A percentile compares a stretch with the other conserved stretches of the same genome.
Conservation (phyloP, 53 echinoderm and acorn worm genomes). For the Hippasteria phrygiana region DNA sequence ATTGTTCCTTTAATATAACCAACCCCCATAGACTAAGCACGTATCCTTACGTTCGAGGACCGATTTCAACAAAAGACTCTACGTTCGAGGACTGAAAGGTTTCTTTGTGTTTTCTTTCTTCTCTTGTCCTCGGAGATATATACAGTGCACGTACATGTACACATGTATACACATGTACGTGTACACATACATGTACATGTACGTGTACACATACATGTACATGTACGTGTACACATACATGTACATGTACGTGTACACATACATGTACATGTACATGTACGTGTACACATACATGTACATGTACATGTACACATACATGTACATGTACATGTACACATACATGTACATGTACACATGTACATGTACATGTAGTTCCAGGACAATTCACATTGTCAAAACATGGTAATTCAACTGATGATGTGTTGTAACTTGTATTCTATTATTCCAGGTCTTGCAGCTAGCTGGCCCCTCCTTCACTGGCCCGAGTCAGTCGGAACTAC, state of each 20-base stretch:
- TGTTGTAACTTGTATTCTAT: too few relatives aligned
- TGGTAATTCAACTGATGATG: too few relatives aligned
- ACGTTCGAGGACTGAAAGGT: too few relatives aligned
- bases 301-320: conserved; percentile 6
- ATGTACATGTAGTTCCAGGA: neutral
- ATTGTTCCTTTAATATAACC: too few relatives aligned
- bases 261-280: conserved; percentile 16
- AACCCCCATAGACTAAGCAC: too few relatives aligned
- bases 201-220: neutral
- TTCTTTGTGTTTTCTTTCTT: too few relatives aligned
- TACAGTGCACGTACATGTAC: too few relatives aligned
- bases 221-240: conserved; percentile 8
- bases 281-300: conserved; percentile 16
- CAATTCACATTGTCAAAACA: too few relatives aligned
- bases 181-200: conserved; percentile 1
- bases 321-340: neutral
- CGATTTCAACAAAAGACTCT: too few relatives aligned
- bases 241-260: neutral
- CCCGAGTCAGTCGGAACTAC: conserved; percentile 26
- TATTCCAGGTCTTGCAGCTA: conserved; percentile 14
- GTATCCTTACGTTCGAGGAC: too few relatives aligned
- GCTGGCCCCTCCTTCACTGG: conserved; percentile 36
- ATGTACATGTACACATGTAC: neutral
- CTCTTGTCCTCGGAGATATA: too few relatives aligned
- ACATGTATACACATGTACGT: too few relatives aligned